These are phyloP conservation scores for Tethea ocularis DNA, from an alignment of 2,888 invertebrate species.

Conservation along the genomic window DNA sequence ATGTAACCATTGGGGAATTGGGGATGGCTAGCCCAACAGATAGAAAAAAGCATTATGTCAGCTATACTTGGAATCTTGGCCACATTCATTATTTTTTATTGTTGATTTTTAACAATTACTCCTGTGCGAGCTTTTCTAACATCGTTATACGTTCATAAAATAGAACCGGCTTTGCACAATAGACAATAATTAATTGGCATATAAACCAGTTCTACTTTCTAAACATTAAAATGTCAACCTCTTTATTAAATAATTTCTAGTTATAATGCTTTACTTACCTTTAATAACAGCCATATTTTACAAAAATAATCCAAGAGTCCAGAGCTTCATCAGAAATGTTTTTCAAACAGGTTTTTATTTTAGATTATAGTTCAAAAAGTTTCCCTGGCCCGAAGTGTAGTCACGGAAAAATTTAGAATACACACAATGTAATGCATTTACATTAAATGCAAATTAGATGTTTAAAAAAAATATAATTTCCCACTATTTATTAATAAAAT, in stretches of 20 bases:
- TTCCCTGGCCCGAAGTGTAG: background rate
- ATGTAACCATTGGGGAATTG: too few relatives aligned
- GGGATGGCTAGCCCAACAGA: too few relatives aligned
- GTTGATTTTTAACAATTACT: background rate
- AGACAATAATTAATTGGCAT: background rate
- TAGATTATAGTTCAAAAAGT: conserved; percentile 6
- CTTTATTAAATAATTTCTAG: background rate
- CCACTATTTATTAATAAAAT: too few relatives aligned
- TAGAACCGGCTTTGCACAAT: background rate
- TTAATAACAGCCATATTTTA: conserved; percentile 46
- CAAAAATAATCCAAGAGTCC: conserved; percentile 31
- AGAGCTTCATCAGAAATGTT: conserved; percentile 32
- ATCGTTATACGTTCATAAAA: background rate
- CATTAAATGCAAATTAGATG: background rate
- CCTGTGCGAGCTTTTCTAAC: too few relatives aligned
- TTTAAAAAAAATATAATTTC: background rate
- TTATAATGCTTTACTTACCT: conserved; percentile 35
- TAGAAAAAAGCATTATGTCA: too few relatives aligned
- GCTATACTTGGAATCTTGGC: too few relatives aligned
- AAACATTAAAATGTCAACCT: background rate
- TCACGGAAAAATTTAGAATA: background rate
- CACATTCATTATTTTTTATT: too few relatives aligned
- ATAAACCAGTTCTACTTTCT: background rate
- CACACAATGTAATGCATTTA: background rate
- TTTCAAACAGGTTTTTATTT: conserved; percentile 17